Evolutionary conservation across 2,888 invertebrate genomes (phyloP).

Genomic region (Cataglyphis cursor): DNA sequence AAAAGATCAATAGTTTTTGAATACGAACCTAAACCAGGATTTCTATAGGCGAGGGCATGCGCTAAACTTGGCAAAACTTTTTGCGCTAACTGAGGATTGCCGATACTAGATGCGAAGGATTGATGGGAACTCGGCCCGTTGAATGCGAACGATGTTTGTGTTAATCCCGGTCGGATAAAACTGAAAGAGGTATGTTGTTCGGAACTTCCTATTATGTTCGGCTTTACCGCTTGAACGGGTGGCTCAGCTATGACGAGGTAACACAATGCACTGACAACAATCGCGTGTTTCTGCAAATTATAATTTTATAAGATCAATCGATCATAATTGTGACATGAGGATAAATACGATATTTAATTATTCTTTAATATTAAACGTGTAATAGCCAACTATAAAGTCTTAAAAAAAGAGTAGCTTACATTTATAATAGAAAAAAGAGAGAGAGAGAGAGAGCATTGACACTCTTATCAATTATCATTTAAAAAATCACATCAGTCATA

Average conservation of each 20-base stretch:
- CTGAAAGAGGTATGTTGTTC: conserved; percentile 84
- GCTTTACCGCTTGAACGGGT: conserved; percentile 76
- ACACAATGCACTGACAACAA: conserved; percentile 62
- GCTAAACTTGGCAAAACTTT: conserved; percentile 82
- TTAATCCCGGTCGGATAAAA: conserved; percentile 83
- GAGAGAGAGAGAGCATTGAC: background rate
- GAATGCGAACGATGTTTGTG: conserved; percentile 83
- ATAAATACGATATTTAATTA: background rate
- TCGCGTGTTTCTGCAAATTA: conserved; percentile 71
- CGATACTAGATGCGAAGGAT: conserved; percentile 82
- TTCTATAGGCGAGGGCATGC: conserved; percentile 81
- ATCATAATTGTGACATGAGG: background rate
- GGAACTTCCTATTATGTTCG: conserved; percentile 80
- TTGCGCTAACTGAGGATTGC: conserved; percentile 81
- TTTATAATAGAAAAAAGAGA: background rate
- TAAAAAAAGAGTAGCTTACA: background rate
- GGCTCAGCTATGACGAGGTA: conserved; percentile 65
- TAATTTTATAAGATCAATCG: conserved; percentile 17
- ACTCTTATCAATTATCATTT: background rate
- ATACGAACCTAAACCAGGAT: conserved; percentile 80
- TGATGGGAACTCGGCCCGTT: conserved; percentile 84
- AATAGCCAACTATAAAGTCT: background rate
- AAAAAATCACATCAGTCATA: background rate
- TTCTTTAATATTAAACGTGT: background rate
- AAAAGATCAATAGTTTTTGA: background rate